Base-by-base conservation (phyloP, 1,140 invertebrate genomes). In the Nomia melanderi region DNA sequence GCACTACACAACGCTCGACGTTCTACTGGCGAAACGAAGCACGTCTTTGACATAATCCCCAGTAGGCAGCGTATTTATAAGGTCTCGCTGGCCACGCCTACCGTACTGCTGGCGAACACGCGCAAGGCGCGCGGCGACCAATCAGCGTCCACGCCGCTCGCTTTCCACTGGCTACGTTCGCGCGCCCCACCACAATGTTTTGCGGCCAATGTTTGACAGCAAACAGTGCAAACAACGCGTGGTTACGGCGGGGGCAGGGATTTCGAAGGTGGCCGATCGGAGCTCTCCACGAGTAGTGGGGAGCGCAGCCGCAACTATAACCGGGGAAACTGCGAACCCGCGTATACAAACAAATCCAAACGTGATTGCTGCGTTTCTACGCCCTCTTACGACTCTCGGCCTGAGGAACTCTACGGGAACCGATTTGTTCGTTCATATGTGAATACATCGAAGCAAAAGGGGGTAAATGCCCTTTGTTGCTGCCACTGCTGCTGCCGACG, bases 181-280 rank as follows among this genome's bases (percentile, higher is more conserved):
- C 23, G 29, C 1, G n/a, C 79, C 81, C 88, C 79, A 79, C 82
- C 67, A 62, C 47, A 33, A 23, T 81, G 77, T 82, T 87, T 88
- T 88, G 83, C 76, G 77, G 80, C 88, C 90, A 90, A 90, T 91
- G 90, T 91, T 90, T 91, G 89, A 88, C 88, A 87, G 84, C 86
- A 90, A 91, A 91, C 84, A 89, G 88, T 90, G 89, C 84, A 87
- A 87, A 88, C 86, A 87, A 76, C 63, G 80, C 63, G 70, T 77
- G 60, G 20, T 77, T 60, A 63, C 65, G 57, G 44, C 53, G 73
- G 64, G 53, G 78, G 81, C 67, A 53, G 75, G 82, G 73, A 73
- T 82, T 81, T 82, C 62, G 77, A 75, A 79, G 81, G 69, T 85
- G 72, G 73, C 53, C 36, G 70, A 81, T 65, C 41, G 31, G 65